A percentile compares a stretch with the other conserved stretches of the same genome.
These are phyloP conservation scores for Leptatherina wallacei DNA, from an alignment of 2,797 vertebrate genomes.

Conservation along the genomic window DNA sequence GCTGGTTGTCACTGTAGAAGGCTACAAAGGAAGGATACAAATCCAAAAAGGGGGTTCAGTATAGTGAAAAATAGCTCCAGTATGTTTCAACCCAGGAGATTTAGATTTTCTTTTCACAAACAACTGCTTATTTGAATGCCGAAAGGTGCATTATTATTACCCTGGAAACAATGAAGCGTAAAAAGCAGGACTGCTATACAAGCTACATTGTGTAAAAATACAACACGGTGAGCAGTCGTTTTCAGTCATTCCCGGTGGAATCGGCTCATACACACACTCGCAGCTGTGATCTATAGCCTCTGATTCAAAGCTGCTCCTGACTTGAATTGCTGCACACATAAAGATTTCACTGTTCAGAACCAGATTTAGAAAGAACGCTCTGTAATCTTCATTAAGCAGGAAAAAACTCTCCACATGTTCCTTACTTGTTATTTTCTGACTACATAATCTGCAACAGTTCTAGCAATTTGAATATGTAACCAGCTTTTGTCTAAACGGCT, in stretches of 20 bases:
- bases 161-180: neutral
- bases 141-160: neutral
- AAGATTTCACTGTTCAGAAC: neutral
- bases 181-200: neutral
- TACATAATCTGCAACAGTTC: neutral
- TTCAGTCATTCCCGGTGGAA: neutral
- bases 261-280: neutral
- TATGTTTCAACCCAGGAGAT: neutral
- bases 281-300: slow-evolving; percentile 1
- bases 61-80: neutral
- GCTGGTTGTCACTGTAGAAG: neutral
- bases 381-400: neutral
- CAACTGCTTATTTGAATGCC: slow-evolving; percentile 5
- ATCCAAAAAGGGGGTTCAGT: neutral
- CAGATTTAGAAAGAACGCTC: neutral
- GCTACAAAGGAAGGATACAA: neutral
- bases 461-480: neutral
- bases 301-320: slow-evolving; percentile 8
- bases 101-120: neutral
- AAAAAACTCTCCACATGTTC: neutral
- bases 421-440: neutral
- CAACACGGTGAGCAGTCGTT: slow-evolving; percentile 3
- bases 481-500: slow-evolving; percentile 20
- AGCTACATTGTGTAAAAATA: slow-evolving; percentile 10
- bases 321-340: slow-evolving; percentile 19